Evolutionary conservation across 2,888 invertebrate genomes (phyloP).

Genomic region (Morpho achilles): DNA sequence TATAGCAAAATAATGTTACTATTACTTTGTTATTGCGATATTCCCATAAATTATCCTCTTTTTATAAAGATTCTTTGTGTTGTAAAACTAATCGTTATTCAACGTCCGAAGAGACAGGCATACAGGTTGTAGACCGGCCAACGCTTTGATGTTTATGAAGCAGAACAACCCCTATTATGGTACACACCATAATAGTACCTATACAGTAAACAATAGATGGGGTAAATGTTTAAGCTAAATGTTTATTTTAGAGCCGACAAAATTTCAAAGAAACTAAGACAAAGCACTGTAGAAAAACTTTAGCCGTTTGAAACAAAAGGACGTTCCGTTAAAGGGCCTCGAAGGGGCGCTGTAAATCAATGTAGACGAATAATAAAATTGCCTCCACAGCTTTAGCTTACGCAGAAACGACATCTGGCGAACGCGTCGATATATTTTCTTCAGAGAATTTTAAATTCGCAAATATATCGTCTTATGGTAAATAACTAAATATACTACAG

Average conservation of each 20-base stretch:
- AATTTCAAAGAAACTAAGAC: slow-evolving; percentile 58
- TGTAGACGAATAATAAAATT: slow-evolving; percentile 54
- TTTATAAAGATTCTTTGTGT: not conserved
- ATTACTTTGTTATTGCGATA: too few species aligned
- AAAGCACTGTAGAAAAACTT: slow-evolving; percentile 63
- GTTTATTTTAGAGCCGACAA: slow-evolving; percentile 60
- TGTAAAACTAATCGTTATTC: slow-evolving; percentile 14
- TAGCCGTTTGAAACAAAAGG: slow-evolving; percentile 59
- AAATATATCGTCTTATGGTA: not conserved
- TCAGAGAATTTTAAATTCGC: not conserved
- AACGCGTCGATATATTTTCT: slow-evolving; percentile 12
- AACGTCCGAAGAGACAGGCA: slow-evolving; percentile 7
- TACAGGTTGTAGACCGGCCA: slow-evolving; percentile 16
- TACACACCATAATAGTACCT: slow-evolving; percentile 30
- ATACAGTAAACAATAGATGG: slow-evolving; percentile 43
- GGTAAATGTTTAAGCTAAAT: slow-evolving; percentile 57
- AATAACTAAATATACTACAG: not conserved
- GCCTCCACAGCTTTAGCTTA: slow-evolving; percentile 21
- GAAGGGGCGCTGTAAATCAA: slow-evolving; percentile 53
- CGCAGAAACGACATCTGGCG: slow-evolving; percentile 26
- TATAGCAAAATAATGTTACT: too few species aligned
- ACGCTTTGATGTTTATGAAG: slow-evolving; percentile 22
- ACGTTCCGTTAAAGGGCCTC: slow-evolving; percentile 56
- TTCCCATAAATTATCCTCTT: too few species aligned
- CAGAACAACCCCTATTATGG: slow-evolving; percentile 19